These are phyloP conservation scores for Octodonta nipae DNA, from an alignment of 2,888 invertebrate species.

Conservation along the genomic window DNA sequence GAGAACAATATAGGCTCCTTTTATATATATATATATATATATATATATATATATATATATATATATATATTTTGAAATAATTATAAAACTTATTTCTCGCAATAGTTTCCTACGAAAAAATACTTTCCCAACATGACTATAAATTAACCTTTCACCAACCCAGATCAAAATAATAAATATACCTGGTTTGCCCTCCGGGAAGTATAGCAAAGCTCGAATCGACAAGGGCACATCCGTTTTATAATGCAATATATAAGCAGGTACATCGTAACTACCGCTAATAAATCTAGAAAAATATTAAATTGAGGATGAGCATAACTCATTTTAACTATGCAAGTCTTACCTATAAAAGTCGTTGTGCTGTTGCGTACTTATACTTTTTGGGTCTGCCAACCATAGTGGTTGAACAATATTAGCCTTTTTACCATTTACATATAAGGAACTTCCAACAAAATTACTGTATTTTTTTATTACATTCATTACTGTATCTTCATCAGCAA, in stretches of 20 bases:
- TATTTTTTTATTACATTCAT: slow-evolving; percentile 84
- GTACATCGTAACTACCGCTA: slow-evolving; percentile 72
- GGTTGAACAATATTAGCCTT: slow-evolving; percentile 82
- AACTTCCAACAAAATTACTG: slow-evolving; percentile 92
- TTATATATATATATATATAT: no score
- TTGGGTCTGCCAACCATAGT: slow-evolving; percentile 85
- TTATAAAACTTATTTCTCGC: neutral
- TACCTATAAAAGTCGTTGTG: slow-evolving; percentile 74
- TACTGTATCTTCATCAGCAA: slow-evolving; percentile 72
- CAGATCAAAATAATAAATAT: slow-evolving; percentile 2
- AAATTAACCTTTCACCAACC: no score
- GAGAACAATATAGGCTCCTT: no score
- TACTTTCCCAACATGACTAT: neutral
- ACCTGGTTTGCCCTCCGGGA: slow-evolving; percentile 69
- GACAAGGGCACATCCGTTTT: slow-evolving; percentile 85
- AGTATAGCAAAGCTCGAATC: slow-evolving; percentile 79
- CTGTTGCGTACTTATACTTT: slow-evolving; percentile 69
- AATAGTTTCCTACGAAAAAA: neutral
- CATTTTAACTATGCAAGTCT: neutral
- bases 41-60: no score
- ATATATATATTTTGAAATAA: neutral
- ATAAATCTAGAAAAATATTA: slow-evolving; percentile 48
- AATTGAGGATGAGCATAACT: neutral
- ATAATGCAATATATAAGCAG: slow-evolving; percentile 83
- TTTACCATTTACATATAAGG: slow-evolving; percentile 80